phyloP scores from a whole-genome alignment of 1,140 invertebrate species.

The Samia ricini region DNA sequence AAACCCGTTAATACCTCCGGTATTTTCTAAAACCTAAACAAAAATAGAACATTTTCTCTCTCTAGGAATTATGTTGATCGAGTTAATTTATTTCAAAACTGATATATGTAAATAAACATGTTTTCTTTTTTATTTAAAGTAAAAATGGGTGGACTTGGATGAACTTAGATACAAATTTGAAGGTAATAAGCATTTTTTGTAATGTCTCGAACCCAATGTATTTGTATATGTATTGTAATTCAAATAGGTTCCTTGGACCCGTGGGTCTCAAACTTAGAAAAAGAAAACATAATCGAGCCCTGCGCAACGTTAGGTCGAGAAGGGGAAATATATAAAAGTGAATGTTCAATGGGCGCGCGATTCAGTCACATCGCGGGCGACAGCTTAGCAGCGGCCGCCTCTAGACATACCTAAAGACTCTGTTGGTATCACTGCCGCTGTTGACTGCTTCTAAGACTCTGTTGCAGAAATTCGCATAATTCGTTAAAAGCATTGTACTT shows the following conservation, averaged over 20 bases:
- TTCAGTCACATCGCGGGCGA: slow-evolving; percentile 56
- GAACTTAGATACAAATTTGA: not conserved
- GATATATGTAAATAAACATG: not conserved
- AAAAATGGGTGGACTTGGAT: not conserved
- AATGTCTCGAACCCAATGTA: not conserved
- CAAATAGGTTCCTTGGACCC: slow-evolving; percentile 30
- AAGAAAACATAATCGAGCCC: slow-evolving; percentile 22
- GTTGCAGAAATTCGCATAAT: slow-evolving; percentile 15
- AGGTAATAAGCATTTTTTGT: not conserved
- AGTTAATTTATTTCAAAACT: not conserved
- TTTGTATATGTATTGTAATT: slow-evolving; percentile 12
- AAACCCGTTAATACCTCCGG: not conserved
- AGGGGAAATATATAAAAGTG: slow-evolving; percentile 64
- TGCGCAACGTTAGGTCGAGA: slow-evolving; percentile 20
- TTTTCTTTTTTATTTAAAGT: not conserved
- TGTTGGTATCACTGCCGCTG: slow-evolving; percentile 25
- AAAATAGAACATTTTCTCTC: not conserved
- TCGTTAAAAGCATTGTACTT: slow-evolving; percentile 13
- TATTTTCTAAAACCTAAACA: not conserved
- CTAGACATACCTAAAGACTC: slow-evolving; percentile 9
- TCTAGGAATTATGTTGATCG: not conserved
- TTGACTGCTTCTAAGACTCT: not conserved
- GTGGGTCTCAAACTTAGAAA: slow-evolving; percentile 21
- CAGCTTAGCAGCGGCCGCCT: slow-evolving; percentile 30
- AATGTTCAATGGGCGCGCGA: slow-evolving; percentile 48